phyloP scores from a whole-genome alignment of 2,113 vertebrate genomes.

The Indri indri region DNA sequence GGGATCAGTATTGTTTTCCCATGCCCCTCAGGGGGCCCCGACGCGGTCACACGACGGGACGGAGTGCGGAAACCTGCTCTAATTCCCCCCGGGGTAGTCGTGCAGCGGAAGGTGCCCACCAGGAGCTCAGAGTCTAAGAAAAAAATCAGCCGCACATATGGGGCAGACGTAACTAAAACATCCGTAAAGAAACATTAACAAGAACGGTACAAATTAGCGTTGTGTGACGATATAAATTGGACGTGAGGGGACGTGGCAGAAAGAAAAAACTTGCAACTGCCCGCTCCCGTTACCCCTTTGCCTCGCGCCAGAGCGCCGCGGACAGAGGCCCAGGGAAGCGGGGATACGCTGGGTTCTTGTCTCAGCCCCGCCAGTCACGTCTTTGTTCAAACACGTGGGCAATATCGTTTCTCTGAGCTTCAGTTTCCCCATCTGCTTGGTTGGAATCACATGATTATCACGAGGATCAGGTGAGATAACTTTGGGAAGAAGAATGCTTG shows the following conservation, averaged over 20 bases:
- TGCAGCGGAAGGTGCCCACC: not conserved
- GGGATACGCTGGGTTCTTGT: not conserved
- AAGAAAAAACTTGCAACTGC: not conserved
- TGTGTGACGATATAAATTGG: not conserved
- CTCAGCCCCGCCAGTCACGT: not conserved
- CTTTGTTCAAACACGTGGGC: not conserved
- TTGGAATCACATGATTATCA: not conserved
- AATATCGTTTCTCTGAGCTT: not conserved
- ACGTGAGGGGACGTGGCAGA: not conserved
- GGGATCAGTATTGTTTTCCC: not conserved
- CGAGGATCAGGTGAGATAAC: not conserved
- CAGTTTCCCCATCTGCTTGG: not conserved
- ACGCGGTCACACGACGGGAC: not conserved
- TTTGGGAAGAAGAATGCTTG: not conserved
- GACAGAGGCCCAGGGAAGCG: not conserved
- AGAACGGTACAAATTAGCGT: not conserved
- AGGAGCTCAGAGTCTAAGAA: not conserved
- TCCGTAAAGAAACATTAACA: slow-evolving; percentile 1
- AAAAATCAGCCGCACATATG: not conserved
- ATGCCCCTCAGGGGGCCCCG: not conserved
- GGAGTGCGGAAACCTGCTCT: not conserved
- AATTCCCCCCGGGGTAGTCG: not conserved
- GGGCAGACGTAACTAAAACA: slow-evolving; percentile 34
- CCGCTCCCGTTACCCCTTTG: not conserved
- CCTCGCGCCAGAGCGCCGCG: not conserved